phyloP scores from a whole-genome alignment of 2,113 vertebrate genomes.

The Pangasianodon gigas region DNA sequence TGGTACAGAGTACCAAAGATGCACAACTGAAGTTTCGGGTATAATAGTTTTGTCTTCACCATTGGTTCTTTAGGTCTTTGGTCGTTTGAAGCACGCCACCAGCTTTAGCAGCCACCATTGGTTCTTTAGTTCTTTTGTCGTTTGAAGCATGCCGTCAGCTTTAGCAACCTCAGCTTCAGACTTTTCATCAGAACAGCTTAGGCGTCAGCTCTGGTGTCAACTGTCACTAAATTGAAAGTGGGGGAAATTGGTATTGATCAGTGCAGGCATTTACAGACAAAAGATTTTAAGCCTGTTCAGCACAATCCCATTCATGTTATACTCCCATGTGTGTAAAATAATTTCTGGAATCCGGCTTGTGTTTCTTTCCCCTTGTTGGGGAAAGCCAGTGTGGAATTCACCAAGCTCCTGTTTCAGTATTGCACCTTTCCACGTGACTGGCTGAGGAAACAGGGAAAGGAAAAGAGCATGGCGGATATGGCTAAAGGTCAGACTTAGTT shows the following conservation, averaged over 20 bases:
- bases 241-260: not conserved
- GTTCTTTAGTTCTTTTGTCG: not conserved
- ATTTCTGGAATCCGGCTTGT: not conserved
- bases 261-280: not conserved
- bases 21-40: not conserved
- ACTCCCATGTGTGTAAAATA: not conserved
- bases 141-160: not conserved
- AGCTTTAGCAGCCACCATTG: not conserved
- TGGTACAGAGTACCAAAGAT: not conserved
- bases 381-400: constrained; percentile 60
- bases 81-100: not conserved
- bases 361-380: not conserved
- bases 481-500: constrained; percentile 54
- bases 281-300: not conserved
- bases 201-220: not conserved
- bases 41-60: not conserved
- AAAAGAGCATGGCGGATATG: constrained; percentile 9
- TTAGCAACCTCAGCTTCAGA: not conserved
- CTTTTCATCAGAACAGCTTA: not conserved
- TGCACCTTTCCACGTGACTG: constrained; percentile 59
- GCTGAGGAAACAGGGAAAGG: constrained; percentile 23
- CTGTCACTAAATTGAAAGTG: not conserved
- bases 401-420: constrained; percentile 62
- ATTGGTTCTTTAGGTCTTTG: not conserved
- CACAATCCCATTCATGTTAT: not conserved